Conservation (phyloP, 2,888 invertebrate genomes). For the Vesta saturnalis region DNA sequence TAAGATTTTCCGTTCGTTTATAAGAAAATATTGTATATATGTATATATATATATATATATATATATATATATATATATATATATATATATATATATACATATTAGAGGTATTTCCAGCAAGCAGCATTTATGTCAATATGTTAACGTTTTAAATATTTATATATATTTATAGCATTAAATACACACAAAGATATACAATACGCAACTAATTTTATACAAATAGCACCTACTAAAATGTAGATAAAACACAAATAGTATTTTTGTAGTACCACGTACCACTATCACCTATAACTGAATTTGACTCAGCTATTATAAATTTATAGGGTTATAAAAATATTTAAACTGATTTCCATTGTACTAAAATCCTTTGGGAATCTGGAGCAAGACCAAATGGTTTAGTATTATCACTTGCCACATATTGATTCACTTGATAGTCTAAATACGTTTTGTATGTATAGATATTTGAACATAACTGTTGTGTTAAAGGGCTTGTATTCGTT, state of each 20-base stretch:
- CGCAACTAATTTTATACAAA: too few relatives aligned
- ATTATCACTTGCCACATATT: slow-evolving; percentile 77
- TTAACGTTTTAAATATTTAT: too few relatives aligned
- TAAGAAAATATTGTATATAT: too few relatives aligned
- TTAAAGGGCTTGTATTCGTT: slow-evolving; percentile 88
- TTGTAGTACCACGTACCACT: not conserved
- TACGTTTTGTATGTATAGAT: slow-evolving; percentile 82
- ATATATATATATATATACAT: too few relatives aligned
- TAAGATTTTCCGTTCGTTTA: too few relatives aligned
- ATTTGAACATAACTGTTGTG: slow-evolving; percentile 85
- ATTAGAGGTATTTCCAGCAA: too few relatives aligned
- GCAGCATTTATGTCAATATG: too few relatives aligned
- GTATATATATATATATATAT: too few relatives aligned
- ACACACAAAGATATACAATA: too few relatives aligned
- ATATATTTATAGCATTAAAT: too few relatives aligned
- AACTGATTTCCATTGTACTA: slow-evolving; percentile 79
- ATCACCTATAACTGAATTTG: not conserved
- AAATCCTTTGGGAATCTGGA: slow-evolving; percentile 78
- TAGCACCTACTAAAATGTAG: slow-evolving; percentile 27
- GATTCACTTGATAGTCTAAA: slow-evolving; percentile 82
- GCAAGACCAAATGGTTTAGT: slow-evolving; percentile 79
- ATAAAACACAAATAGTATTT: slow-evolving; percentile 9
- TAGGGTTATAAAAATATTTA: not conserved
- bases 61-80: too few relatives aligned
- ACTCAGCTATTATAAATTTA: not conserved